Evolutionary conservation across 2,888 invertebrate genomes (phyloP).

Genomic region (Nesidiocoris tenuis): DNA sequence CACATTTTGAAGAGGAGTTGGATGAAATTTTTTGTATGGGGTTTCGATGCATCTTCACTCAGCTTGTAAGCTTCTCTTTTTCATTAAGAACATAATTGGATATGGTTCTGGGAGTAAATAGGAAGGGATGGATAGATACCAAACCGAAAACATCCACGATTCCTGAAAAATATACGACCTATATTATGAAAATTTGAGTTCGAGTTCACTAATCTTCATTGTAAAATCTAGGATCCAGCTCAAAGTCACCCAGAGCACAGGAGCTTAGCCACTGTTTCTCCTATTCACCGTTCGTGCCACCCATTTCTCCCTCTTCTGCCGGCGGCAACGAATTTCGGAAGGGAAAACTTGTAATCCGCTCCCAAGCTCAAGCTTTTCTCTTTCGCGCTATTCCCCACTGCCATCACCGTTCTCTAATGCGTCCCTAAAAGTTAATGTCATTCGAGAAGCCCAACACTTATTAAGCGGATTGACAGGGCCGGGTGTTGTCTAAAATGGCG

Average conservation of each 20-base stretch:
- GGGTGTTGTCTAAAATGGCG: conserved; percentile 21
- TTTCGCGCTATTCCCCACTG: conserved; percentile 3
- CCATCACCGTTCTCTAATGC: not conserved
- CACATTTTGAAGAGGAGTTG: too few species aligned
- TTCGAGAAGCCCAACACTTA: conserved; percentile 29
- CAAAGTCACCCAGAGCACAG: not conserved
- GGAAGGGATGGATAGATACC: too few species aligned
- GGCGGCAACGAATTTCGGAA: conserved; percentile 17
- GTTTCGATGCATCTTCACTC: too few species aligned
- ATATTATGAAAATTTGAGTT: too few species aligned
- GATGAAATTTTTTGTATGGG: too few species aligned
- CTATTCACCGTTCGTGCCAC: too few species aligned
- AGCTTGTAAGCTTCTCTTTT: too few species aligned
- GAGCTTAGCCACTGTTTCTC: not conserved
- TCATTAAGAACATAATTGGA: too few species aligned
- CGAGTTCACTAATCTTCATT: too few species aligned
- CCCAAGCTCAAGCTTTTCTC: not conserved
- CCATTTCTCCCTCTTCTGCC: not conserved
- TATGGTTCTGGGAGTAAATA: too few species aligned
- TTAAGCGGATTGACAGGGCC: conserved; percentile 31
- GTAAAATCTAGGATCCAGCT: not conserved
- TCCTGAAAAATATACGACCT: too few species aligned
- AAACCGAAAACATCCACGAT: too few species aligned
- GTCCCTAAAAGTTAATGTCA: conserved; percentile 37
- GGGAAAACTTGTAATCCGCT: conserved; percentile 37